Base-by-base conservation (phyloP, 2,113 vertebrate genomes). In the Fukomys damarensis region DNA sequence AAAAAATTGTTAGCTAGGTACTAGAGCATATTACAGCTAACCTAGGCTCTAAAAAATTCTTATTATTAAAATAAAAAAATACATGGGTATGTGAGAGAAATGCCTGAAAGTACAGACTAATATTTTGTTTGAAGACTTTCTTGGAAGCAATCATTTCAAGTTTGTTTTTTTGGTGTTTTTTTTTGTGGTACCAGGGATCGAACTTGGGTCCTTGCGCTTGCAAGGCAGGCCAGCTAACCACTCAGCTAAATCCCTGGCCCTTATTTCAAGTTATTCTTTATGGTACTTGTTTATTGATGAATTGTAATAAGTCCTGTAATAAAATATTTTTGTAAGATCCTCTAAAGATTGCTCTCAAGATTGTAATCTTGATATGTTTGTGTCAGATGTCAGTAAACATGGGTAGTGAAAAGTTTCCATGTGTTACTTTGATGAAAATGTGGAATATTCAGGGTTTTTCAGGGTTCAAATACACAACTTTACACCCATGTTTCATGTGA, bases 251-350 rank as follows among this genome's bases (percentile, higher is more conserved):
- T n/a, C n/a, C n/a, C n/a, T n/a, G n/a, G n/a, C n/a, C n/a, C n/a
- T n/a, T n/a, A 52, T 63, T 68, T 74, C 66, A 90, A 91, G 41
- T 79, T 10, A 93, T 59, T 89, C 59, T 91, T 91, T 38, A 68
- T 68, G 66, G 38, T 86, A 38, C 63, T 61, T n/a, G n/a, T n/a
- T 61, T 56, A 61, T 82, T 90, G 14, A 80, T 24, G 1, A 19
- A 63, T 68, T 87, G 80, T 63, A 76, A 52, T 91, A 76, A 81
- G 20, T 11, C 43, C 14, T 56, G 5, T 7, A 58, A 13, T 80
- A 56, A 82, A 93, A 56, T 26, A 52, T 74, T 79, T 95, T 63
- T 65, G 43, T 41, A 49, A 46, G 2, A 49, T 89, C 17, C 28
- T 9, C n/a, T n/a, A n/a, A n/a, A n/a, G 38, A 49, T 28, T 28